phyloP scores from a whole-genome alignment of 2,797 vertebrate genomes.

The Enteromius trimaculatus region DNA sequence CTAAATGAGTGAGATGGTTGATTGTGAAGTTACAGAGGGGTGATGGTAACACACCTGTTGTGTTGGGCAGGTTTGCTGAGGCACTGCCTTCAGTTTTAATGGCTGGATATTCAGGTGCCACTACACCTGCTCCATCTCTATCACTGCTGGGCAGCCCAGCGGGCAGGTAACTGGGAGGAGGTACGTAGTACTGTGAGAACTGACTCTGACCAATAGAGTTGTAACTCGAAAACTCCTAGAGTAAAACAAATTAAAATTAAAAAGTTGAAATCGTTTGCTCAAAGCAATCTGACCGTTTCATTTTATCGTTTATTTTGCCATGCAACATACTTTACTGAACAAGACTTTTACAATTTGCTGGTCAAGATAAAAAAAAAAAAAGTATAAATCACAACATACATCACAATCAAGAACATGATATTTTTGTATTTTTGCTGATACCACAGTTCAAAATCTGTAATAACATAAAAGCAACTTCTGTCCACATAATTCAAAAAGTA shows the following conservation, averaged over 20 bases:
- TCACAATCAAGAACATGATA: not conserved
- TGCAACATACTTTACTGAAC: not conserved
- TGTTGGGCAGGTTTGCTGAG: constrained; percentile 77
- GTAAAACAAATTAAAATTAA: not conserved
- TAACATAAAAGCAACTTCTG: too few species aligned
- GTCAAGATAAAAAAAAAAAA: too few species aligned
- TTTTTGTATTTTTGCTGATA: not conserved
- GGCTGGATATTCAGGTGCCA: constrained; percentile 76
- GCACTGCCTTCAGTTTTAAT: constrained; percentile 77
- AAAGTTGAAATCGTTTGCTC: not conserved
- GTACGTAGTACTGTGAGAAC: constrained; percentile 90
- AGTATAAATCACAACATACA: not conserved
- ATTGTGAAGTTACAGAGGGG: not conserved
- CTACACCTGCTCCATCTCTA: constrained; percentile 71
- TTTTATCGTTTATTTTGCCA: not conserved
- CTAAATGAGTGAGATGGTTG: not conserved
- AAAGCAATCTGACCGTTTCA: not conserved
- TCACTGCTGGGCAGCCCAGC: constrained; percentile 79
- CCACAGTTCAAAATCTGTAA: not conserved
- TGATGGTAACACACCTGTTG: constrained; percentile 76
- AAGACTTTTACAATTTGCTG: not conserved
- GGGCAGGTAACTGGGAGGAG: constrained; percentile 85
- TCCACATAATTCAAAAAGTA: not conserved
- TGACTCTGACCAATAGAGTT: constrained; percentile 91
- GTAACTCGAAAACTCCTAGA: constrained; percentile 88